Conservation (phyloP, 2,113 vertebrate species). For the Megaleporinus macrocephalus region DNA sequence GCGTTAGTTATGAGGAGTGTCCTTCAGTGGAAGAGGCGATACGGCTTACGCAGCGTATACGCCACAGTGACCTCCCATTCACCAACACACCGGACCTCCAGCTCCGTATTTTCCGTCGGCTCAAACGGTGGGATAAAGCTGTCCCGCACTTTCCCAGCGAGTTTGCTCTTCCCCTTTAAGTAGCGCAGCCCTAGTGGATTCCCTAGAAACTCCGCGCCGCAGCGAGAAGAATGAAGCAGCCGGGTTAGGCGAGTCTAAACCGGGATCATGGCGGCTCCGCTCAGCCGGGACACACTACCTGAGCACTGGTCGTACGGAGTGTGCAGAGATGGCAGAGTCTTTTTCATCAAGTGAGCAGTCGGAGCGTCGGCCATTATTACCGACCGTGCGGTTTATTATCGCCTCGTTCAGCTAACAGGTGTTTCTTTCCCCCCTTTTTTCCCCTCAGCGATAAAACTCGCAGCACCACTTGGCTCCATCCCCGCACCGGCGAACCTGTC, state of each 20-base stretch:
- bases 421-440: conserved; percentile 64
- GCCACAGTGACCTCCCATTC: neutral
- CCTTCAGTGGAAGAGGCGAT: neutral
- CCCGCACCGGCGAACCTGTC: conserved; percentile 92
- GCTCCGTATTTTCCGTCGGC: conserved; percentile 43
- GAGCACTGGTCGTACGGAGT: conserved; percentile 95
- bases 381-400: neutral
- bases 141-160: conserved; percentile 42
- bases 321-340: conserved; percentile 90
- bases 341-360: conserved; percentile 91
- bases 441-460: conserved; percentile 85
- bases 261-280: conserved; percentile 88
- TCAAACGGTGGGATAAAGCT: conserved; percentile 37
- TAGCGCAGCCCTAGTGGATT: conserved; percentile 71
- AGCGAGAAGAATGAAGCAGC: conserved; percentile 60
- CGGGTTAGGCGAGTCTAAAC: conserved; percentile 60
- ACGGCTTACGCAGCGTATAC: neutral
- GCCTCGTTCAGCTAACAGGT: conserved; percentile 77
- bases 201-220: conserved; percentile 70
- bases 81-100: neutral
- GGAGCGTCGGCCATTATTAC: neutral
- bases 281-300: conserved; percentile 91
- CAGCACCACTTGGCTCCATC: conserved; percentile 93
- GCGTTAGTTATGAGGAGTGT: neutral
- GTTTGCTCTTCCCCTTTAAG: conserved; percentile 76